A percentile compares a stretch with the other conserved stretches of the same genome.
Evolutionary conservation across 2,888 invertebrate genomes (phyloP).

Genomic region (Drosophila quasianomalipes): DNA sequence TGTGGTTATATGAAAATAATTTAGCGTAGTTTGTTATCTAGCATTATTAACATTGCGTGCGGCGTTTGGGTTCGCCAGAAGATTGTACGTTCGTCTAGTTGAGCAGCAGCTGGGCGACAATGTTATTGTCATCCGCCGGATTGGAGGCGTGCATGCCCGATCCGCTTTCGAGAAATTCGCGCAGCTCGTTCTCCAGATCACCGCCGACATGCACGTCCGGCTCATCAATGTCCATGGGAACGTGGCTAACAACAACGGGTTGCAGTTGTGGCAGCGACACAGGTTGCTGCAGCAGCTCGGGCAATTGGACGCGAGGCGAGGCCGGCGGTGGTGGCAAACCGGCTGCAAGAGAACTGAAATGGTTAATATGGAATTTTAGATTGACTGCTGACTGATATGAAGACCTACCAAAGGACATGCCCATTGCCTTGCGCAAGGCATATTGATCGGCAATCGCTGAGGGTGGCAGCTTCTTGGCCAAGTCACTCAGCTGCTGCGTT

Average conservation of each 20-base stretch:
- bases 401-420: constrained; percentile 87
- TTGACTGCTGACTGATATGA: background rate
- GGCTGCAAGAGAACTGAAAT: constrained; percentile 59
- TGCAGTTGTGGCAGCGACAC: constrained; percentile 70
- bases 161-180: constrained; percentile 91
- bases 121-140: constrained; percentile 83
- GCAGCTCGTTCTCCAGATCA: constrained; percentile 89
- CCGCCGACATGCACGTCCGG: constrained; percentile 78
- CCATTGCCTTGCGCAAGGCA: constrained; percentile 91
- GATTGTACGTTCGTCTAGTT: constrained; percentile 56
- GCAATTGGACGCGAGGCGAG: constrained; percentile 79
- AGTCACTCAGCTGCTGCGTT: constrained; percentile 90
- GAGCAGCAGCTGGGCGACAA: constrained; percentile 81
- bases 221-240: constrained; percentile 85
- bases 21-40: constrained; percentile 48
- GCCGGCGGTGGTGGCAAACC: constrained; percentile 82
- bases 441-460: constrained; percentile 89
- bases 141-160: constrained; percentile 85
- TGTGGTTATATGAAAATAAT: constrained; percentile 67
- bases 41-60: constrained; percentile 55
- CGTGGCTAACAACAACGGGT: constrained; percentile 31
- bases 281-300: constrained; percentile 83
- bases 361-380: background rate
- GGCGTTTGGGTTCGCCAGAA: background rate
- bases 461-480: constrained; percentile 92